These are phyloP conservation scores for Lonchura striata DNA, from an alignment of 2,113 vertebrate species.

Conservation along the genomic window DNA sequence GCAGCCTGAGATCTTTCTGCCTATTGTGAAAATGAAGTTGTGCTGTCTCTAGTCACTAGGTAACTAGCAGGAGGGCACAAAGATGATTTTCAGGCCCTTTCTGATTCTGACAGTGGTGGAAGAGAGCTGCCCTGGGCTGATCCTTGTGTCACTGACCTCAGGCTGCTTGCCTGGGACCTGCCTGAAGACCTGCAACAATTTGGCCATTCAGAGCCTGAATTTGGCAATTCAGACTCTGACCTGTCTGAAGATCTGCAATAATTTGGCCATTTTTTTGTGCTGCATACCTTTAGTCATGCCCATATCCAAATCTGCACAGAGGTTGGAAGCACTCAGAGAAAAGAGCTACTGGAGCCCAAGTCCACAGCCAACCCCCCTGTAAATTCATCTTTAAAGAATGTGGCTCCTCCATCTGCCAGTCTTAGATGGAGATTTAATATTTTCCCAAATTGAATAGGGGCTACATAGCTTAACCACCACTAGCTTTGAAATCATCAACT, in stretches of 20 bases:
- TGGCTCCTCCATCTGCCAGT: background rate
- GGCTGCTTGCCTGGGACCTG: background rate
- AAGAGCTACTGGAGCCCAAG: background rate
- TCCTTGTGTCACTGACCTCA: background rate
- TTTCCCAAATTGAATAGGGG: background rate
- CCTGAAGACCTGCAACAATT: background rate
- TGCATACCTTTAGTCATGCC: background rate
- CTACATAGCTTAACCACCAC: background rate
- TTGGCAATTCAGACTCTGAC: background rate
- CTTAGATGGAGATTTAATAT: background rate
- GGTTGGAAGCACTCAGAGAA: background rate
- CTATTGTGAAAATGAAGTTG: background rate
- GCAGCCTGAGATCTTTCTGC: background rate
- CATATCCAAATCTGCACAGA: background rate
- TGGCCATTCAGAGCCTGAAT: too few relatives aligned
- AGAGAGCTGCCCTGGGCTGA: background rate
- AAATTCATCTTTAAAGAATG: background rate
- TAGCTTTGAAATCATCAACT: background rate
- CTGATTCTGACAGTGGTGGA: background rate
- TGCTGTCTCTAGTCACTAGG: background rate
- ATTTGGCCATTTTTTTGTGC: background rate
- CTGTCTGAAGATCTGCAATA: background rate
- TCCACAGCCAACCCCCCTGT: background rate
- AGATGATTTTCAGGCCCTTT: background rate
- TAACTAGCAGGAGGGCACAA: background rate